phyloP scores from a whole-genome alignment of 1,140 invertebrate genomes.

The Anastatus disparis region DNA sequence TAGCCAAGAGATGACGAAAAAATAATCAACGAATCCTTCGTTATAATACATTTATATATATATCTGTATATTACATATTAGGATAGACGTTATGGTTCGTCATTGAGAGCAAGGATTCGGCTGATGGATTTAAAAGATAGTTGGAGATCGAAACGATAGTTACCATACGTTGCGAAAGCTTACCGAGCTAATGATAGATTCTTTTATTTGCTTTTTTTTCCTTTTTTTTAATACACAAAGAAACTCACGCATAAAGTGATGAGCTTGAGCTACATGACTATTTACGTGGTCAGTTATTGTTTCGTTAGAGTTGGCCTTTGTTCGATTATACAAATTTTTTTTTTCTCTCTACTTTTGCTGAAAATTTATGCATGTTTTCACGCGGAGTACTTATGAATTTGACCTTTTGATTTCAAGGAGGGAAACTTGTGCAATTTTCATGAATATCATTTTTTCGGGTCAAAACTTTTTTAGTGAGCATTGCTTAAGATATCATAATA shows the following conservation, averaged over 20 bases:
- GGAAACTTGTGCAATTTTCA: neutral
- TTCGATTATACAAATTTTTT: too few species aligned
- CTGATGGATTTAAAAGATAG: neutral
- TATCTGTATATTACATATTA: too few species aligned
- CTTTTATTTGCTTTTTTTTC: too few species aligned
- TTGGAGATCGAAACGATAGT: neutral
- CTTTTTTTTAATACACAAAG: too few species aligned
- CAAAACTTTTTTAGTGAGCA: neutral
- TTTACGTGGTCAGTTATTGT: too few species aligned
- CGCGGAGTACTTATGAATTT: too few species aligned
- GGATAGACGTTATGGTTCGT: neutral
- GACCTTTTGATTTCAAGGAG: neutral
- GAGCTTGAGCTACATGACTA: neutral
- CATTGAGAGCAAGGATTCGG: conserved; percentile 10
- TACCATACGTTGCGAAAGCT: neutral
- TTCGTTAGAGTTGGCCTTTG: conserved; percentile 5
- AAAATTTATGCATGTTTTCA: conserved; percentile 1
- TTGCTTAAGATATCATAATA: neutral
- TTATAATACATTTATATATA: neutral
- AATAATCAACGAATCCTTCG: neutral
- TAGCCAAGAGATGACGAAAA: neutral
- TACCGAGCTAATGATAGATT: neutral
- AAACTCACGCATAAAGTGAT: neutral
- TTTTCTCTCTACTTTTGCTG: neutral
- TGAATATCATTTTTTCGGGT: neutral